phyloP scores from a whole-genome alignment of 2,113 vertebrate species.

The Noturus placidus region DNA sequence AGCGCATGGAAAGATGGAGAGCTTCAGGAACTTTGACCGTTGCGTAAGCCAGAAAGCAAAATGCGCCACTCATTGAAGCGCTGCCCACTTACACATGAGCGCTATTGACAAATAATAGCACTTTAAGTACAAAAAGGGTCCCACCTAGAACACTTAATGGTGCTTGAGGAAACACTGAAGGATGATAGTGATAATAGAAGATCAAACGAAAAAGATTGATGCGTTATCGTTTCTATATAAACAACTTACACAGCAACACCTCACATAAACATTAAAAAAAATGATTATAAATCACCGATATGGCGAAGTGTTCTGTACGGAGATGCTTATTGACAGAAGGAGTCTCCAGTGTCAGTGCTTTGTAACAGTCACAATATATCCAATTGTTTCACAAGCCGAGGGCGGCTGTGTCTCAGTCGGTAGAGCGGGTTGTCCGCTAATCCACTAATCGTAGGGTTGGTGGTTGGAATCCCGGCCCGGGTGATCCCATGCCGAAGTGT shows the following conservation, averaged over 20 bases:
- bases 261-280: background rate
- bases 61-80: background rate
- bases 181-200: too few relatives aligned
- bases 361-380: too few relatives aligned
- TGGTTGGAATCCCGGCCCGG: too few relatives aligned
- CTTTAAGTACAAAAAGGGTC: background rate
- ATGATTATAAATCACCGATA: background rate
- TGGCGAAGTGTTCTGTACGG: background rate
- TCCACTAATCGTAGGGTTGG: too few relatives aligned
- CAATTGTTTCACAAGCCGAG: background rate
- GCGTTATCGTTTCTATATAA: background rate
- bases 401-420: too few relatives aligned
- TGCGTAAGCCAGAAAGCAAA: background rate
- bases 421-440: too few relatives aligned
- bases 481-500: too few relatives aligned
- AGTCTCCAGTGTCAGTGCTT: background rate
- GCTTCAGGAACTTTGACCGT: background rate
- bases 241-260: background rate
- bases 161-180: background rate
- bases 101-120: background rate
- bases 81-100: background rate
- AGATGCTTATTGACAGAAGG: background rate
- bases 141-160: background rate
- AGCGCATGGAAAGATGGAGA: slow-evolving; percentile 18
- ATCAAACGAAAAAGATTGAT: background rate